Conservation (phyloP, 2,888 invertebrate genomes). For the Rutpela maculata region DNA sequence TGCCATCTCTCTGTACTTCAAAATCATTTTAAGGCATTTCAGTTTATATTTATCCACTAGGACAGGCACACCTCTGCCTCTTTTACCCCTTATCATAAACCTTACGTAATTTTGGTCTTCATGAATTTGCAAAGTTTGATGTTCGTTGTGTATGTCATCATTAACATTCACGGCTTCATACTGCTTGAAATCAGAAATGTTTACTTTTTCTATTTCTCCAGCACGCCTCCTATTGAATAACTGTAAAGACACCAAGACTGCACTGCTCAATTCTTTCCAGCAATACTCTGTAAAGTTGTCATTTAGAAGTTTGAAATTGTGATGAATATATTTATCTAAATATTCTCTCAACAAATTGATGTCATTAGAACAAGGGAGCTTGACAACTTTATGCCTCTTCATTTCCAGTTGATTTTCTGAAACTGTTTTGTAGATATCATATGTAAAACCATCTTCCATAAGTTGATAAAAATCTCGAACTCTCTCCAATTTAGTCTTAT, state of each 20-base stretch:
- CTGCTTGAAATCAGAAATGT: slow-evolving; percentile 43
- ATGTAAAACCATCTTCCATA: slow-evolving; percentile 35
- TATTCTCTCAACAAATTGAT: slow-evolving; percentile 35
- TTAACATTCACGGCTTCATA: slow-evolving; percentile 29
- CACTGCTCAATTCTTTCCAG: slow-evolving; percentile 39
- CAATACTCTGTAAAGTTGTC: slow-evolving; percentile 23
- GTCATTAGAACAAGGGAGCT: slow-evolving; percentile 33
- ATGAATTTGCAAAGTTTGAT: slow-evolving; percentile 2
- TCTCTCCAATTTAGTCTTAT: slow-evolving; percentile 23
- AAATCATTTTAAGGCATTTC: slow-evolving; percentile 25
- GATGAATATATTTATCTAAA: slow-evolving; percentile 31
- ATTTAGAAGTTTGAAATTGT: slow-evolving; percentile 23
- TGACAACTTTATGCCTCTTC: slow-evolving; percentile 35
- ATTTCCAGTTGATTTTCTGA: slow-evolving; percentile 39
- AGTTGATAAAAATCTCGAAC: slow-evolving; percentile 40
- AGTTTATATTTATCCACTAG: slow-evolving; percentile 29
- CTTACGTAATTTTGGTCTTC: slow-evolving; percentile 28
- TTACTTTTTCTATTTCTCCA: slow-evolving; percentile 47
- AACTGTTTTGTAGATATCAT: slow-evolving; percentile 40
- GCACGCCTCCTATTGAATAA: slow-evolving; percentile 51
- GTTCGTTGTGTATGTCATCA: slow-evolving; percentile 10
- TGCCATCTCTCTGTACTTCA: slow-evolving; percentile 37
- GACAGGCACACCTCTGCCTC: slow-evolving; percentile 36
- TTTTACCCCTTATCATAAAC: slow-evolving; percentile 44
- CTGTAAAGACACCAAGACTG: slow-evolving; percentile 46